phyloP scores from a whole-genome alignment of 2,797 vertebrate species.

The Orestias chungarensis region DNA sequence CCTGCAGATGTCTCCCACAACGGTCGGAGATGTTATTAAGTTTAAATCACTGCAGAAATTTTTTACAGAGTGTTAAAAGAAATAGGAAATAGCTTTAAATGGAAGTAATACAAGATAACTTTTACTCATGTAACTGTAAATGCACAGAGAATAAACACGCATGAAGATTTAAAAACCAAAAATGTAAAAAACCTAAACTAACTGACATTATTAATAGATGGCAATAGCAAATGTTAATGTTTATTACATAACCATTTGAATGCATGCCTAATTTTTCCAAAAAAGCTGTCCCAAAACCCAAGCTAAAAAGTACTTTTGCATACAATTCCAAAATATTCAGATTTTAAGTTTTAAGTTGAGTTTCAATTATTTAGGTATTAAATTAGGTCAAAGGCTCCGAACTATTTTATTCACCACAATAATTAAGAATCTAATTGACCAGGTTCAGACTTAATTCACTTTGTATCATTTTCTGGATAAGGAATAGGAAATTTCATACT shows the following conservation, averaged over 20 bases:
- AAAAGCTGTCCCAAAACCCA: not conserved
- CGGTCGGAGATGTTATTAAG: constrained; percentile 20
- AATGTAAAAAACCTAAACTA: not conserved
- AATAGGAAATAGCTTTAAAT: not conserved
- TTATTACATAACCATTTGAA: not conserved
- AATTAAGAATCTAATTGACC: not conserved
- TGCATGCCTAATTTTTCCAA: not conserved
- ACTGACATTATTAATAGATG: not conserved
- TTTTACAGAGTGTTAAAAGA: constrained; percentile 1
- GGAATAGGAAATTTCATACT: not conserved
- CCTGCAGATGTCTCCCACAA: constrained; percentile 23
- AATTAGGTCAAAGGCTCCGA: not conserved
- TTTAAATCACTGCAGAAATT: not conserved
- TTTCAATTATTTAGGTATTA: not conserved
- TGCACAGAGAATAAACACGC: not conserved
- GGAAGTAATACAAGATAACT: not conserved
- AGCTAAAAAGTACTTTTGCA: no score
- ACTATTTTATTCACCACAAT: not conserved
- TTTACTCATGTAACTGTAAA: not conserved
- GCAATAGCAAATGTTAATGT: not conserved
- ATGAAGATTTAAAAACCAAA: not conserved
- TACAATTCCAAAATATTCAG: no score
- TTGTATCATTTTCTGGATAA: not conserved
- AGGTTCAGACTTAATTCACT: not conserved
- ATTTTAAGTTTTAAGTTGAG: no score